Percentiles rank a stretch among this genome's conserved stretches.
phyloP scores from a whole-genome alignment of 1,140 invertebrate species.

The Drosophila burlai region DNA sequence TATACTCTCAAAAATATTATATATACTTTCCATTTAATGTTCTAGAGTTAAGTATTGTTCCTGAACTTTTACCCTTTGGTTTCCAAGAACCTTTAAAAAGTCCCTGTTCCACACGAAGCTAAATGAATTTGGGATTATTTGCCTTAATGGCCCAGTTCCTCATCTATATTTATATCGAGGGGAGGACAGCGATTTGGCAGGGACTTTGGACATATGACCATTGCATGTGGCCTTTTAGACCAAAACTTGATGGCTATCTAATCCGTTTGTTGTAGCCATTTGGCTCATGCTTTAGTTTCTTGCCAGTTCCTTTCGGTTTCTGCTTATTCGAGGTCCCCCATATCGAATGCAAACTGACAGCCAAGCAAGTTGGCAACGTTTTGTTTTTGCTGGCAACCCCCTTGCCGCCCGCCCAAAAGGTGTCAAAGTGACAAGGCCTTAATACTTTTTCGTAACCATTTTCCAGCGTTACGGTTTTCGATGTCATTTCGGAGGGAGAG shows the following conservation, averaged over 20 bases:
- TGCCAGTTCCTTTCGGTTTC: not conserved
- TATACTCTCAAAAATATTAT: too few relatives aligned
- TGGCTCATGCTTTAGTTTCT: not conserved
- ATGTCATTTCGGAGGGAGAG: slow-evolving; percentile 48
- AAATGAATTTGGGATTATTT: not conserved
- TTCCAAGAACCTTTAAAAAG: not conserved
- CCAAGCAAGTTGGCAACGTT: slow-evolving; percentile 40
- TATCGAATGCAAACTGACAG: slow-evolving; percentile 53
- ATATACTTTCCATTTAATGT: too few relatives aligned
- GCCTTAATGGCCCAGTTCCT: not conserved
- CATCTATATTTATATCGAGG: not conserved
- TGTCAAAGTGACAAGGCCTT: slow-evolving; percentile 80
- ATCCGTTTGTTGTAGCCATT: not conserved
- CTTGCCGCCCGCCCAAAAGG: slow-evolving; percentile 34
- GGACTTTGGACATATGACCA: slow-evolving; percentile 14
- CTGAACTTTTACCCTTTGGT: not conserved
- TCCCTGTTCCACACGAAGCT: not conserved
- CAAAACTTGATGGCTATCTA: slow-evolving; percentile 1
- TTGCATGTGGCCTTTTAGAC: slow-evolving; percentile 10
- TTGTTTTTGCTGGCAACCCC: slow-evolving; percentile 19
- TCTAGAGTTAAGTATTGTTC: not conserved
- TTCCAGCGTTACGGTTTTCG: slow-evolving; percentile 63
- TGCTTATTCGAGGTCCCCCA: slow-evolving; percentile 1
- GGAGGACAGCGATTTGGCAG: slow-evolving; percentile 3
- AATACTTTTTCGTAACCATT: slow-evolving; percentile 79